A percentile compares a stretch with the other conserved stretches of the same genome.
phyloP scores from a whole-genome alignment of 2,888 invertebrate genomes.

The Megaustenia siamemsis region DNA sequence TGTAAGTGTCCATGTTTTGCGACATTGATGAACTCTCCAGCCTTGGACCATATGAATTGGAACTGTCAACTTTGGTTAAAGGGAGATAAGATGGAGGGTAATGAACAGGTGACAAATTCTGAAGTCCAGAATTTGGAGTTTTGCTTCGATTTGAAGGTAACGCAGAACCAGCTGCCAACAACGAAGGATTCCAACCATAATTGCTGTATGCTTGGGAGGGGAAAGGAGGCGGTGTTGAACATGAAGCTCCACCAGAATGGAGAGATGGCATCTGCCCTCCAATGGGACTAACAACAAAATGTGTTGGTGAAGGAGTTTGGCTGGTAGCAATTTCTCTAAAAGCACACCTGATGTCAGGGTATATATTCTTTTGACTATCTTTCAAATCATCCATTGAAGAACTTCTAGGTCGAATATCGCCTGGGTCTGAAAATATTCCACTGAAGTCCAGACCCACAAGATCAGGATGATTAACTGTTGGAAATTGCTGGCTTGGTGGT shows the following conservation, averaged over 20 bases:
- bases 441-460: conserved; percentile 70
- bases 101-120: neutral
- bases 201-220: conserved; percentile 17
- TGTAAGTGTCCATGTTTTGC: neutral
- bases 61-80: neutral
- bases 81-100: conserved; percentile 8
- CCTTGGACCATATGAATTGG: neutral
- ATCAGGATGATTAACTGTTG: conserved; percentile 61
- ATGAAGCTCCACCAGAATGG: neutral
- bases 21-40: neutral
- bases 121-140: neutral
- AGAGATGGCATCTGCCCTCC: conserved; percentile 35
- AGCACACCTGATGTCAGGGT: conserved; percentile 72
- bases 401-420: conserved; percentile 27
- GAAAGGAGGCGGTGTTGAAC: conserved; percentile 20
- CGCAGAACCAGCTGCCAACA: conserved; percentile 44
- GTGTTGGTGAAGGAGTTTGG: neutral
- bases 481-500: conserved; percentile 6
- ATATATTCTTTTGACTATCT: conserved; percentile 56
- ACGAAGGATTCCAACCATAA: conserved; percentile 61
- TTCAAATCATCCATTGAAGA: conserved; percentile 57
- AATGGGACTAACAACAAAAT: neutral
- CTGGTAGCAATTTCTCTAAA: conserved; percentile 62
- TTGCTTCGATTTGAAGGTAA: neutral
- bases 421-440: neutral